These are phyloP conservation scores for Ennomos fuscantarius DNA, from an alignment of 2,888 invertebrate species.

Conservation along the genomic window DNA sequence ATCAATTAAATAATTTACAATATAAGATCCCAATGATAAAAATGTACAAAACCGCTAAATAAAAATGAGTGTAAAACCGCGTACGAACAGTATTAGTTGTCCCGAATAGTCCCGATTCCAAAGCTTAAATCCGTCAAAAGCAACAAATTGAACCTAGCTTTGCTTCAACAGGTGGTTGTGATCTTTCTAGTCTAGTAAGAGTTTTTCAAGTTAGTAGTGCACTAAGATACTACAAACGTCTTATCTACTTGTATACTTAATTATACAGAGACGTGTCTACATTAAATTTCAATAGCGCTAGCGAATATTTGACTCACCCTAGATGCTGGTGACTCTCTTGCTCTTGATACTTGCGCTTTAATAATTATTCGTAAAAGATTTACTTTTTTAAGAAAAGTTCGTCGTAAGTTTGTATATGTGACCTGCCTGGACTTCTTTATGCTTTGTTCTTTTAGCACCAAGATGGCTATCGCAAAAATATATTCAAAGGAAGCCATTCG, in stretches of 20 bases:
- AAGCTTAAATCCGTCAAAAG: conserved; percentile 19
- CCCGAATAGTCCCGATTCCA: conserved; percentile 9
- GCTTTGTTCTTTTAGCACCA: conserved; percentile 10
- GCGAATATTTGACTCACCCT: conserved; percentile 21
- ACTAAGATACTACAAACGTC: conserved; percentile 36
- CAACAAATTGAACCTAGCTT: conserved; percentile 33
- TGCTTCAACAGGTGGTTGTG: conserved; percentile 49
- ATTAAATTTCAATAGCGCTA: conserved; percentile 21
- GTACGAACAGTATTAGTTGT: conserved; percentile 4
- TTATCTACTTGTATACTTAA: conserved; percentile 25
- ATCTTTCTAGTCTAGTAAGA: conserved; percentile 28
- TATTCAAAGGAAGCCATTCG: conserved; percentile 13
- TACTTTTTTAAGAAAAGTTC: too few species aligned
- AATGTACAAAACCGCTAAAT: background rate
- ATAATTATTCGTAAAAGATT: too few species aligned
- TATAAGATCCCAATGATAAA: too few species aligned
- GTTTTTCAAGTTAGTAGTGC: conserved; percentile 31
- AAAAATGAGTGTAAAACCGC: background rate
- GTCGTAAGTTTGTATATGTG: conserved; percentile 30
- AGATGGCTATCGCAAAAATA: conserved; percentile 15
- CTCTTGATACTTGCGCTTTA: conserved; percentile 27
- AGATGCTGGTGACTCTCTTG: conserved; percentile 21
- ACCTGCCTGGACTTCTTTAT: conserved; percentile 5
- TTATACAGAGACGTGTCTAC: conserved; percentile 1
- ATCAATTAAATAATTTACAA: too few species aligned